Conservation (phyloP, 1,140 invertebrate species). For the Calephelis virginiensis region DNA sequence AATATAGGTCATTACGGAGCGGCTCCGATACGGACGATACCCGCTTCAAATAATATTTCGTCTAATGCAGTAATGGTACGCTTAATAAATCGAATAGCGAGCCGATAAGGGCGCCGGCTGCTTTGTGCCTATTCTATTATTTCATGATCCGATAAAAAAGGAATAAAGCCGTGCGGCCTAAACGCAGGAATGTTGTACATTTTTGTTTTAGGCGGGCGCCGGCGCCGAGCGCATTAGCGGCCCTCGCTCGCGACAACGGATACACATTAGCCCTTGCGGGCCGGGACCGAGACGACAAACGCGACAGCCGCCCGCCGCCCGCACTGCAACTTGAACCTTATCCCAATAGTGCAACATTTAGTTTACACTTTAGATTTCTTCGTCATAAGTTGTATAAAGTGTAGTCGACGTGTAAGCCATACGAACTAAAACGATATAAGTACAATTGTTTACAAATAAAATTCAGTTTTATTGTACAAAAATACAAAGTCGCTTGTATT, state of each 20-base stretch:
- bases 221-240: conserved; percentile 71
- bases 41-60: conserved; percentile 17
- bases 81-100: conserved; percentile 48
- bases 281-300: conserved; percentile 13
- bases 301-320: neutral
- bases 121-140: conserved; percentile 68
- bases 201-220: conserved; percentile 68
- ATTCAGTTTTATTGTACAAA: neutral
- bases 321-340: conserved; percentile 22
- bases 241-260: conserved; percentile 49
- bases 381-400: neutral
- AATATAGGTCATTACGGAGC: conserved; percentile 5
- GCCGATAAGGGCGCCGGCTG: conserved; percentile 49
- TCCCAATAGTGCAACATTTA: neutral
- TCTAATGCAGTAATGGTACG: conserved; percentile 34
- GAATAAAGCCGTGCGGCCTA: conserved; percentile 62
- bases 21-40: neutral
- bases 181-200: conserved; percentile 70
- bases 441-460: neutral
- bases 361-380: neutral
- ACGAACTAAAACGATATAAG: conserved; percentile 20
- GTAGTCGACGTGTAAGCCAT: neutral
- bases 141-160: conserved; percentile 72
- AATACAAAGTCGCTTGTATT: conserved; percentile 7
- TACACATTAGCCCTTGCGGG: conserved; percentile 59